Base-by-base conservation (phyloP, 2,888 invertebrate species). In the Chironomus riparius region DNA sequence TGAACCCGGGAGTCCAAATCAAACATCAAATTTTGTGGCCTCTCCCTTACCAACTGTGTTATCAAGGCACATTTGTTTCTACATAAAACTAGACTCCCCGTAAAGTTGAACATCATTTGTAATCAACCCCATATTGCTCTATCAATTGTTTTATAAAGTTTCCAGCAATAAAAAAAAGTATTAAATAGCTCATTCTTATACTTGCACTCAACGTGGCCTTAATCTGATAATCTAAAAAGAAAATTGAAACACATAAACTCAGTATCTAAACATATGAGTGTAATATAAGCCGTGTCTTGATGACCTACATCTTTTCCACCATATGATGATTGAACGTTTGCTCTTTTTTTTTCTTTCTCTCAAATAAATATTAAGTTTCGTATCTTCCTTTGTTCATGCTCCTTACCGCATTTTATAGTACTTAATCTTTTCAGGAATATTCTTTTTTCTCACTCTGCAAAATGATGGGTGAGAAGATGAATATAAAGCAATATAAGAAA, bases 171-270 rank as follows among this genome's bases (percentile, higher is more conserved):
- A 48, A 47, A 3, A 21, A 12, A 24, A 18, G 24, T 15, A 50
- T 4, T 38, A n/a, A 70, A n/a, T 50, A 24, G 28, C 28, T 28
- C 5, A 24, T 24, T 24, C n/a, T n/a, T n/a, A n/a, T n/a, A n/a
- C n/a, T n/a, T n/a, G n/a, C n/a, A n/a, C n/a, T n/a, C n/a, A n/a
- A n/a, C 62, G 38, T n/a, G 72, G 21, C 72, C 62, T 72, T 72
- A 72, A 72, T 72, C 72, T 72, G 61, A 21, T 72, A 70, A 61
- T 50, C 62, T 62, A 62, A 38, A 38, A 38, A 10, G 38, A 38
- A 38, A 38, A n/a, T 28, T 28, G 28, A 28, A 28, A 28, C 28
- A 28, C 28, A 28, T 38, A 38, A 38, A 38, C 10, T 38, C 38
- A 38, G 38, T 4, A 38, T 38, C 7, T 7, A 38, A 10, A 38